Conservation (phyloP, 1,140 invertebrate genomes). For the Cydia pomonella region DNA sequence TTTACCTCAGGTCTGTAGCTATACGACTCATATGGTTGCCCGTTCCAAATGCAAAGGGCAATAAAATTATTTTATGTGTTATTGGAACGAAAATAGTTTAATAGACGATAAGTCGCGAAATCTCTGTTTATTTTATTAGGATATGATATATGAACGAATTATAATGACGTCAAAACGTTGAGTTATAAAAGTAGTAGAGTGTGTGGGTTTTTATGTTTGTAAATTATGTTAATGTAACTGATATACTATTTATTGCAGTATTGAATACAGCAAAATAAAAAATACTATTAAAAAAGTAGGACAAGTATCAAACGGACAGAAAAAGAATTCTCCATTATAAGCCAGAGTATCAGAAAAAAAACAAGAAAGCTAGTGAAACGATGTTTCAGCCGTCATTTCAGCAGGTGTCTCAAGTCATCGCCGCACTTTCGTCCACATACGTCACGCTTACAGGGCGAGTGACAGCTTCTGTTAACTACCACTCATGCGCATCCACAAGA, state of each 20-base stretch:
- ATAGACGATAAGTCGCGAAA: constrained; percentile 18
- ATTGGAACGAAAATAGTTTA: constrained; percentile 69
- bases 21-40: not conserved
- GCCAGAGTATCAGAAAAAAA: not conserved
- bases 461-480: constrained; percentile 47
- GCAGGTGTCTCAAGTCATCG: constrained; percentile 41
- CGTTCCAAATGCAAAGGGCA: constrained; percentile 39
- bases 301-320: not conserved
- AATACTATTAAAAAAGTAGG: not conserved
- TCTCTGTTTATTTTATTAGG: not conserved
- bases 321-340: not conserved
- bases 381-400: constrained; percentile 14
- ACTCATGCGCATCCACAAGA: constrained; percentile 38
- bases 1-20: not conserved
- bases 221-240: not conserved
- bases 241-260: not conserved
- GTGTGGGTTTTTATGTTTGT: not conserved
- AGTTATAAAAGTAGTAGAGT: not conserved
- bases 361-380: constrained; percentile 1
- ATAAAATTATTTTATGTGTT: constrained; percentile 76
- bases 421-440: constrained; percentile 36
- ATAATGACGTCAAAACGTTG: constrained; percentile 15
- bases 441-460: constrained; percentile 37
- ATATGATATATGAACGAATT: not conserved
- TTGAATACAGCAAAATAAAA: not conserved